Base-by-base conservation (phyloP, 1,140 invertebrate genomes). In the Polyergus mexicanus region DNA sequence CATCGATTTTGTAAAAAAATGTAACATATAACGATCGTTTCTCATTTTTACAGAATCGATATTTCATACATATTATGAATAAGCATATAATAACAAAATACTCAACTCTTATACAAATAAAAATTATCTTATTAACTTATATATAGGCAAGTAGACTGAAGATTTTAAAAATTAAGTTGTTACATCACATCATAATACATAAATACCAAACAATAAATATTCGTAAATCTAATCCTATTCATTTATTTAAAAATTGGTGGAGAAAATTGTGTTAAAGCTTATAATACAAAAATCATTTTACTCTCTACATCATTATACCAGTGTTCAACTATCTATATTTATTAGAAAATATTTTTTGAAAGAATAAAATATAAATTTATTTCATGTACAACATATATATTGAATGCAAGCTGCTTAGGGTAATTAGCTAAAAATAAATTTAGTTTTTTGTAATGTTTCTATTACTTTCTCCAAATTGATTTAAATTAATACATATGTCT, bases 21-120 rank as follows among this genome's bases (percentile, higher is more conserved):
- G 13, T n/a, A 78, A 16, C 5, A 16, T 81, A 38, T 78, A 38
- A 44, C 0, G 22, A 72, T 35, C 60, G 4, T 69, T 71, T 60
- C 7, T 56, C 13, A 44, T 10, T 25, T 41, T 2, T 72, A 60
- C 2, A 72, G 0, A 80, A 69, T 44, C n/a, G n/a, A 81, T 72
- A 72, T 78, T 68, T 68, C 5, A 19, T 41, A 51, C 10, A 38
- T n/a, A 4, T 69, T 69, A 78, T 58, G 0, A 47, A 2, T 51
- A 32, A 54, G 32, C 28, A 68, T 38, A 78, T 3, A 32, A 25
- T 72, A 47, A 69, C 47, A 13, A 80, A 80, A 69, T 69, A 80
- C 44, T 41, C 47, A 41, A 16, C 13, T 51, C 25, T 69, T 69
- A 5, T 69, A 44, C 60, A 78, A 65, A 77, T 51, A 58, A 58